Evolutionary conservation across 2,113 vertebrate species (phyloP), one percentile per base, ranked within the genome.

Genomic region (Xiphophorus couchianus): DNA sequence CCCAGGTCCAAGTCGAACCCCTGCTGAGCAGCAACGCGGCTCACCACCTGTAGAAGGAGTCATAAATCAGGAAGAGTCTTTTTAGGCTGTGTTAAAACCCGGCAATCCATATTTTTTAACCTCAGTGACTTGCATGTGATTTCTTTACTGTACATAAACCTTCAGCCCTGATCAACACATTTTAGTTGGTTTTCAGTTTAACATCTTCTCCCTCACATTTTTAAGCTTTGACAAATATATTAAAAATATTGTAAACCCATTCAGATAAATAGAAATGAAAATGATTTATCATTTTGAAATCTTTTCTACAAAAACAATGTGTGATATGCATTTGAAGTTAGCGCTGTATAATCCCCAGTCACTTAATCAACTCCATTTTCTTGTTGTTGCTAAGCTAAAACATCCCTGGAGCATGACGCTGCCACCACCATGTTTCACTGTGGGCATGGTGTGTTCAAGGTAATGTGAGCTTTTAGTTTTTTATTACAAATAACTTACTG

Each of bases 1-100:
- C 98, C 98, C 37, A 99, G 96, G 92, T 99, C 98, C 95, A 99
- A 93, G 93, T 99, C 98, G 72, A 96, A 99, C 65, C 98, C 98
- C 92, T 99, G 98, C 92, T 99, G 98, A 72, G 98, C 97, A 28
- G 98, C 97, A 28, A 99, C 98, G 30, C 98, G 96, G 83, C 98
- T 99, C 84, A 99, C 98, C 92, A 99, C 98, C 98, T 99, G 94
- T 27, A 71, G 35, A 67, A 63, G 54, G 33, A 68, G 37, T 8
- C 7, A 44, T 0, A 28, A 30, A 31, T 22, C 3, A 15, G 73
- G 33, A 86, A 63, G 63, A 30, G 33, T n/a, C 66, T 51, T 29
- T 64, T 62, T 19, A 48, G 44, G 5, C 44, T 37, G 60, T 27
- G 14, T 27, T 14, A 48, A 14, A 44, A 27, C 25, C 15, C 10